Evolutionary conservation across 2,113 vertebrate genomes (phyloP).

Genomic region (Phalacrocorax aristotelis): DNA sequence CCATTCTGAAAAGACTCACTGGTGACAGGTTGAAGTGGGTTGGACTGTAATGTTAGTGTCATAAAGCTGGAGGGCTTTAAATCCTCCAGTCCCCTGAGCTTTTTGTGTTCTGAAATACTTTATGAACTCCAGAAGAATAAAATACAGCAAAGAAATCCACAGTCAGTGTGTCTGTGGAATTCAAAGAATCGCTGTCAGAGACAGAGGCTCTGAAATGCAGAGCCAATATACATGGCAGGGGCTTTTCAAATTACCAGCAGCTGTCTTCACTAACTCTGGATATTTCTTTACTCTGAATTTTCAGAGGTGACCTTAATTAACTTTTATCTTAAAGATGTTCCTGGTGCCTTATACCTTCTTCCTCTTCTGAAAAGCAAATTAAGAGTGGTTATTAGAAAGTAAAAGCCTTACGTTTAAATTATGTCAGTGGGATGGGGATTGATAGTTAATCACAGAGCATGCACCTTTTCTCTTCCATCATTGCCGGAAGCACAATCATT

Average conservation of each 20-base stretch:
- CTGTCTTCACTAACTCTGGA: neutral
- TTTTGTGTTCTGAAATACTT: neutral
- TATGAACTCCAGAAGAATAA: neutral
- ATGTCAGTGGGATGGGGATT: neutral
- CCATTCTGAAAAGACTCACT: neutral
- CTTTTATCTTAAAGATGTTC: neutral
- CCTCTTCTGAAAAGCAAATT: neutral
- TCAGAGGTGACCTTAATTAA: slow-evolving; percentile 2
- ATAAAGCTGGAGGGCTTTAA: neutral
- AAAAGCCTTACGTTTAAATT: neutral
- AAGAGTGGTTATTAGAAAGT: neutral
- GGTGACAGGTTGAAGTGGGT: neutral
- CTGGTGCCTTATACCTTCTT: neutral
- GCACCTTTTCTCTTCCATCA: neutral
- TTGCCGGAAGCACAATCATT: neutral
- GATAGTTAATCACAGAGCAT: neutral
- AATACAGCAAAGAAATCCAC: neutral
- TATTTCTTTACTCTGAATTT: neutral
- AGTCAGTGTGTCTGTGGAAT: neutral
- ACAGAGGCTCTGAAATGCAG: neutral
- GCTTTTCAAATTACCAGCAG: neutral
- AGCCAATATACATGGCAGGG: neutral
- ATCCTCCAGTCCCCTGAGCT: neutral
- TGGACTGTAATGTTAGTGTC: neutral
- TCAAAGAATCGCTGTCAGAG: neutral